Percentiles rank a stretch among this genome's conserved stretches.
These are phyloP conservation scores for Hippocampus comes DNA, from an alignment of 2,113 vertebrate species.

Conservation along the genomic window DNA sequence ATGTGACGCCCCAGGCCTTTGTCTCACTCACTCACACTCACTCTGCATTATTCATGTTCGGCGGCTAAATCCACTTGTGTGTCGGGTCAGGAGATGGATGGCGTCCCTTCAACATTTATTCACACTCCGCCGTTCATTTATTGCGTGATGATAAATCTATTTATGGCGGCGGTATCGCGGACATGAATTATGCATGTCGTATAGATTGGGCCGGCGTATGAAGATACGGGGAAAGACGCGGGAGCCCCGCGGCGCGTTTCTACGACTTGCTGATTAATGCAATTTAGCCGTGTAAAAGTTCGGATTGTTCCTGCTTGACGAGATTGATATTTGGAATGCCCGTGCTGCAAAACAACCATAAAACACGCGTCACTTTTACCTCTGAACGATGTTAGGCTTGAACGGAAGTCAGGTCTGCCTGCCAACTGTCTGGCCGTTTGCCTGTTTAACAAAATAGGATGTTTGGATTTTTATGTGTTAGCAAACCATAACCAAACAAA, in stretches of 20 bases:
- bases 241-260: conserved; percentile 16
- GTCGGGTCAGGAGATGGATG: conserved; percentile 14
- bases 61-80: conserved; percentile 8
- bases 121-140: conserved; percentile 18
- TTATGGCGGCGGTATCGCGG: neutral
- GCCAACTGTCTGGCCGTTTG: neutral
- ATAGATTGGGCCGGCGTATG: conserved; percentile 34
- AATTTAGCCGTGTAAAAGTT: neutral
- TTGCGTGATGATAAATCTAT: conserved; percentile 31
- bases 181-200: conserved; percentile 47
- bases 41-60: neutral
- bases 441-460: neutral
- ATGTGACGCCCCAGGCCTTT: neutral
- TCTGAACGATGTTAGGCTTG: neutral
- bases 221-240: conserved; percentile 13
- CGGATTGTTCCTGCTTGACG: neutral
- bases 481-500: neutral
- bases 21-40: conserved; percentile 6
- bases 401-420: neutral
- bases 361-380: neutral
- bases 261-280: conserved; percentile 2
- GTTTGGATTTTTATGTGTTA: too few relatives aligned
- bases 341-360: neutral
- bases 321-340: neutral
- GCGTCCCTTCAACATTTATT: conserved; percentile 9